phyloP scores from a whole-genome alignment of 2,113 vertebrate genomes.

The Brachyhypopomus occidentalis region DNA sequence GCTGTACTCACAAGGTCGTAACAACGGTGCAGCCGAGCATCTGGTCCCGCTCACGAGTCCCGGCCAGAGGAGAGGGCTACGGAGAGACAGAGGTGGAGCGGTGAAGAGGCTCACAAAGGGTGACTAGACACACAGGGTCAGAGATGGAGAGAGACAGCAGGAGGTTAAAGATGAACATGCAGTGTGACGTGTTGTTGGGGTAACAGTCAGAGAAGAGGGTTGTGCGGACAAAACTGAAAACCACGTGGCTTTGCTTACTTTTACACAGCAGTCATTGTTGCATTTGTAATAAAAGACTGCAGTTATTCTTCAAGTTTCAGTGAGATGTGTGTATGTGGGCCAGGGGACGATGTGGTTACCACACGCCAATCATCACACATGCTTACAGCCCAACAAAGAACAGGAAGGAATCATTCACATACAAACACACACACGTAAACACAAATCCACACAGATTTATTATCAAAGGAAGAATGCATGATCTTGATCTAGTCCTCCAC shows the following conservation, averaged over 20 bases:
- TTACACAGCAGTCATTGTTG: background rate
- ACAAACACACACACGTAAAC: background rate
- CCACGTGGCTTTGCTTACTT: background rate
- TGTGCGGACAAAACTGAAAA: background rate
- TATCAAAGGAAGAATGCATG: background rate
- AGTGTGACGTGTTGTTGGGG: background rate
- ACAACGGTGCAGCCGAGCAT: background rate
- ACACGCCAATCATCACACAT: background rate
- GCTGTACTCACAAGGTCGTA: conserved; percentile 25
- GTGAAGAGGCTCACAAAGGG: background rate
- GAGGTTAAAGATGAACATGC: background rate
- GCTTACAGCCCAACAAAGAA: background rate
- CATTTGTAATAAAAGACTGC: background rate
- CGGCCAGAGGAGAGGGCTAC: background rate
- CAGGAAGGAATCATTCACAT: background rate
- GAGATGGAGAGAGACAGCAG: background rate
- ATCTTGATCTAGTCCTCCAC: background rate
- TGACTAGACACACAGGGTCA: background rate
- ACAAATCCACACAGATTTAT: background rate
- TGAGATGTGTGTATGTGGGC: background rate
- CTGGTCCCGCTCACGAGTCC: conserved; percentile 11
- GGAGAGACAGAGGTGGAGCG: background rate
- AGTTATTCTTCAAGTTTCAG: background rate
- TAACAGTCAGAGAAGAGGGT: background rate
- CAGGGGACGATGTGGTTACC: background rate